Conservation (phyloP, 2,888 invertebrate species). For the Panopea generosa region DNA sequence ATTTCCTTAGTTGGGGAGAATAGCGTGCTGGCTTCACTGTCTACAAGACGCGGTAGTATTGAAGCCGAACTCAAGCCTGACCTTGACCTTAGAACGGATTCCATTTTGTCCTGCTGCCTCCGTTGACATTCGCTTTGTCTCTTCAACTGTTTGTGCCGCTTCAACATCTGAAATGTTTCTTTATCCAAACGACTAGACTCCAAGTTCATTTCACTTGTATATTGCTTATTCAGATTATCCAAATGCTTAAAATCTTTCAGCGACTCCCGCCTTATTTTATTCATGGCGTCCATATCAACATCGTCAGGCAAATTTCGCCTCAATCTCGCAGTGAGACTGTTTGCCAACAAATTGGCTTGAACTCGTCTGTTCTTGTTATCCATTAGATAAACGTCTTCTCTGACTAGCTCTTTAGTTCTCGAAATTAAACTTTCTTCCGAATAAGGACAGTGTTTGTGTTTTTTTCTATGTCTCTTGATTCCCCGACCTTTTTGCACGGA, state of each 20-base stretch:
- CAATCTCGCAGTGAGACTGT: slow-evolving; percentile 68
- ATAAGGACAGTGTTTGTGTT: too few species aligned
- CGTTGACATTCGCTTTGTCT: slow-evolving; percentile 58
- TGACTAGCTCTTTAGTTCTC: not conserved
- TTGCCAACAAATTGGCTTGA: slow-evolving; percentile 66
- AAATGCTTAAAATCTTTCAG: slow-evolving; percentile 63
- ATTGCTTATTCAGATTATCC: slow-evolving; percentile 61
- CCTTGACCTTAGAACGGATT: slow-evolving; percentile 51
- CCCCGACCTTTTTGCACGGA: too few species aligned
- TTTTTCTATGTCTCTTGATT: too few species aligned
- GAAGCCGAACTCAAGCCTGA: slow-evolving; percentile 57
- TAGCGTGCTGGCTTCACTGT: slow-evolving; percentile 17
- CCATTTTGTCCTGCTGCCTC: slow-evolving; percentile 61
- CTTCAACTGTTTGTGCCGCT: slow-evolving; percentile 59
- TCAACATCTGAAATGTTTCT: slow-evolving; percentile 52
- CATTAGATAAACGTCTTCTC: slow-evolving; percentile 30
- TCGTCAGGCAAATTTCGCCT: slow-evolving; percentile 58
- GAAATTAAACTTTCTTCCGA: too few species aligned
- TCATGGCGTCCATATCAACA: slow-evolving; percentile 37
- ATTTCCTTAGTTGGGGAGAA: not conserved
- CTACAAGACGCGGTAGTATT: slow-evolving; percentile 31
- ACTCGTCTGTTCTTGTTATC: slow-evolving; percentile 54
- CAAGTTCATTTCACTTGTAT: slow-evolving; percentile 55
- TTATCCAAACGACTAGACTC: slow-evolving; percentile 46
- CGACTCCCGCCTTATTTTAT: slow-evolving; percentile 61